Percentiles rank a stretch among this genome's conserved stretches.
Conservation (phyloP, 2,113 vertebrate genomes). For the Perognathus longimembris region DNA sequence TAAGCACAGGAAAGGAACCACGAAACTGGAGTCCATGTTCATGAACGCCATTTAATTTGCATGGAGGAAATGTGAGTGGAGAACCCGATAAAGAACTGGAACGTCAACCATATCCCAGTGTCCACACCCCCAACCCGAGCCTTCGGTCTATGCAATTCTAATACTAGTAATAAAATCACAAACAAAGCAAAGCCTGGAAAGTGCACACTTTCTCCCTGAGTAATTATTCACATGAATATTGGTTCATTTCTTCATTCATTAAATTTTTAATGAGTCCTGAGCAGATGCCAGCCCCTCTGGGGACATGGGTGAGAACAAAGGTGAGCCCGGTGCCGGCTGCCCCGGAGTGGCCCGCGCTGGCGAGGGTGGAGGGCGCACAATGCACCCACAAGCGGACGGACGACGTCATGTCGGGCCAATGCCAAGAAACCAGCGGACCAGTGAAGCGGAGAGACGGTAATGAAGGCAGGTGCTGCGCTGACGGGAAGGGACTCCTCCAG, state of each 20-base stretch:
- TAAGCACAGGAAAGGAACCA: background rate
- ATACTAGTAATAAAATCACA: background rate
- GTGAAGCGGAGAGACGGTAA: background rate
- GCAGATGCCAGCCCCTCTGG: constrained; percentile 71
- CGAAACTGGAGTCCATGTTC: background rate
- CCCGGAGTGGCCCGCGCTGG: constrained; percentile 50
- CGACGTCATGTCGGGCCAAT: constrained; percentile 29
- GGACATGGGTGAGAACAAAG: constrained; percentile 72
- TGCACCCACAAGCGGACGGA: constrained; percentile 54
- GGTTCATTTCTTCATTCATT: constrained; percentile 75
- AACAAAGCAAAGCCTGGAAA: constrained; percentile 20
- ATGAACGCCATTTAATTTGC: constrained; percentile 5
- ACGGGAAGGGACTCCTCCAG: constrained; percentile 16
- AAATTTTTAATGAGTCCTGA: constrained; percentile 74
- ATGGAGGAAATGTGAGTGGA: background rate
- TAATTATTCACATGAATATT: constrained; percentile 70
- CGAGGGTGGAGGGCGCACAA: constrained; percentile 44
- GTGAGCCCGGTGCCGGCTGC: constrained; percentile 62
- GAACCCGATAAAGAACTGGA: background rate
- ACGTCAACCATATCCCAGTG: background rate
- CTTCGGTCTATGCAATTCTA: constrained; percentile 57
- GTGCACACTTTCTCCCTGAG: constrained; percentile 45
- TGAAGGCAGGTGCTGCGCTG: constrained; percentile 18
- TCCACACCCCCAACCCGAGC: constrained; percentile 2
- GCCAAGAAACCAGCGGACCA: constrained; percentile 48